These are phyloP conservation scores for Rhineura floridana DNA, from an alignment of 2,113 vertebrate species.

Conservation along the genomic window DNA sequence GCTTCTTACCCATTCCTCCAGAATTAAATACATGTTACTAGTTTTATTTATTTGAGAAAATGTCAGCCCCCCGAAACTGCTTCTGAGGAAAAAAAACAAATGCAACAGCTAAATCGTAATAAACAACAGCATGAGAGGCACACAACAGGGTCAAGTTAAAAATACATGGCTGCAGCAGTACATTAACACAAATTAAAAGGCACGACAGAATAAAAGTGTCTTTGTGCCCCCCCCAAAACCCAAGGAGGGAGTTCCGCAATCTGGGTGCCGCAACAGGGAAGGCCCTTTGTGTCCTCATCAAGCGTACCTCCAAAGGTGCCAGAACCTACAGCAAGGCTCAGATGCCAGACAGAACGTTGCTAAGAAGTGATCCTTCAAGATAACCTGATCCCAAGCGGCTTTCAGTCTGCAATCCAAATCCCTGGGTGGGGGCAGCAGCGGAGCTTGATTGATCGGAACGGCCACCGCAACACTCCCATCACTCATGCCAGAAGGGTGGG, in stretches of 20 bases:
- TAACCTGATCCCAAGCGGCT: not conserved
- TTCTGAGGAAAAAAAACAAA: not conserved
- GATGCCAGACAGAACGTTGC: too few relatives aligned
- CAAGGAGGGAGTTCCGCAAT: not conserved
- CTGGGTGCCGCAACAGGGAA: too few relatives aligned
- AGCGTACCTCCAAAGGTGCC: not conserved
- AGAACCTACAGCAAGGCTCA: not conserved
- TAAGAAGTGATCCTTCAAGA: not conserved
- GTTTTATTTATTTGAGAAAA: not conserved
- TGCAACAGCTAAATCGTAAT: not conserved
- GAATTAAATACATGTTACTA: not conserved
- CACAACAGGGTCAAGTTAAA: not conserved
- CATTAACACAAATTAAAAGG: not conserved
- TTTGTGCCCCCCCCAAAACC: not conserved
- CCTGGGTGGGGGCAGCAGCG: too few relatives aligned
- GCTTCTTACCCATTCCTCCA: too few relatives aligned
- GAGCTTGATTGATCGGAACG: too few relatives aligned
- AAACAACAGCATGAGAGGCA: not conserved
- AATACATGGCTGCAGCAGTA: not conserved
- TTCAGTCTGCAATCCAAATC: too few relatives aligned
- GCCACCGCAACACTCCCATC: too few relatives aligned
- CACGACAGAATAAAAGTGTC: not conserved
- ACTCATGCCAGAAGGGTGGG: too few relatives aligned
- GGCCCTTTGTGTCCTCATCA: not conserved
- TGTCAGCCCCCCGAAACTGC: not conserved